Base-by-base conservation (phyloP, 2,113 vertebrate species). In the Seriola aureovittata region DNA sequence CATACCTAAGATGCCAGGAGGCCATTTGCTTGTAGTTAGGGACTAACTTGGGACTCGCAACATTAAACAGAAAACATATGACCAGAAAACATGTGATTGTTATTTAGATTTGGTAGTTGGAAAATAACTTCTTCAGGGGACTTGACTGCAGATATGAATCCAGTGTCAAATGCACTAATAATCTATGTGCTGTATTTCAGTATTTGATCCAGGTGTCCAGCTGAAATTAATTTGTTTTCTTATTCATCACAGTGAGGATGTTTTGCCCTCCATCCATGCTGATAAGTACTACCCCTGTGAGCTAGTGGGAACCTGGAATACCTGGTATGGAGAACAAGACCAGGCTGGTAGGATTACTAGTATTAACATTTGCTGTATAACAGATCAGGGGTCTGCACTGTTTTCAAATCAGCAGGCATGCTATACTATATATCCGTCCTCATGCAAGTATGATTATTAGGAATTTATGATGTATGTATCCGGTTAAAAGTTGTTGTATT, bases 241-340 rank as follows among this genome's bases (percentile, higher is more conserved):
- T 0, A 0, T 91, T 85, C 19, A 1, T 75, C 67, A 94, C 93
- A 99, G 98, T 94, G 97, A 98, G 95, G 96, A 97, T 66, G 96
- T 99, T 85, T 93, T 99, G 92, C 97, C 97, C 88, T 97, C 96
- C 85, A 97, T 99, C 93, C 97, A 99, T 62, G 95, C 96, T 92
- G 97, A 97, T 94, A 97, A 97, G 85, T 96, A 97, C 78, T 99
- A 99, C 93, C 97, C 98, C 71, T 99, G 98, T 96, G 95, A 98
- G 91, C 95, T 99, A 96, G 97, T 99, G 95, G 98, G 98, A 64
- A 99, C 97, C 76, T 99, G 98, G 98, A 99, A 99, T 94, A 99
- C 98, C 75, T 99, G 98, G 98, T 99, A 99, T 91, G 98, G 98
- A 93, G 98, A 99, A 92, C 98, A 99, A 88, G 98, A 99, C 92